Percentiles rank a stretch among this genome's conserved stretches.
Conservation (phyloP, 1,140 invertebrate species). For the Antheraea pernyi region DNA sequence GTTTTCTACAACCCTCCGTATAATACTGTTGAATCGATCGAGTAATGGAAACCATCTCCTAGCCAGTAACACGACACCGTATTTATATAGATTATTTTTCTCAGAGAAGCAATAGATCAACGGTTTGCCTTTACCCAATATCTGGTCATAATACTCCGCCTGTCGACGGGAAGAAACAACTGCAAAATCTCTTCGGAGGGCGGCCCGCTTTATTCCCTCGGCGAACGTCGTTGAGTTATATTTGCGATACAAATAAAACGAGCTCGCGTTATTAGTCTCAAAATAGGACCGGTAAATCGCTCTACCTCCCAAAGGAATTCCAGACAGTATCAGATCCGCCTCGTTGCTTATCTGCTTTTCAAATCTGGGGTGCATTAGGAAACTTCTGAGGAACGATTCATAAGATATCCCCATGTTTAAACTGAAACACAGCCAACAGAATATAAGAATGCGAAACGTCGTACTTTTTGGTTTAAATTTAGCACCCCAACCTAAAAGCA, state of each 20-base stretch:
- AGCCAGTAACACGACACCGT: constrained; percentile 65
- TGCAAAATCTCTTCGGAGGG: constrained; percentile 62
- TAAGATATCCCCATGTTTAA: constrained; percentile 75
- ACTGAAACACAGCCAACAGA: constrained; percentile 73
- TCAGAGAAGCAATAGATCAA: constrained; percentile 71
- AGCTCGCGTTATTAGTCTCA: constrained; percentile 65
- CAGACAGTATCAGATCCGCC: constrained; percentile 62
- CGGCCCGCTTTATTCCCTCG: constrained; percentile 60
- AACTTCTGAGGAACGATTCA: constrained; percentile 75
- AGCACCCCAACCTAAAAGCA: constrained; percentile 73
- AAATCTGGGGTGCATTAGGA: constrained; percentile 74
- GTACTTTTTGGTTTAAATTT: constrained; percentile 63
- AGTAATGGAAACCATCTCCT: constrained; percentile 72
- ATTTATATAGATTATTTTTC: constrained; percentile 71
- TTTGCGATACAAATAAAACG: constrained; percentile 71
- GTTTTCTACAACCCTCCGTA: constrained; percentile 71
- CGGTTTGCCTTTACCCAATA: constrained; percentile 59
- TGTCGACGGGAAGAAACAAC: constrained; percentile 71
- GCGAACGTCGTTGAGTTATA: constrained; percentile 65
- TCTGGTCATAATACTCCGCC: constrained; percentile 65
- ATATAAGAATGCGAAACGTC: constrained; percentile 68
- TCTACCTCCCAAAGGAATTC: constrained; percentile 66
- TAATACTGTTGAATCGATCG: constrained; percentile 67
- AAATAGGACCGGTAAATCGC: constrained; percentile 73
- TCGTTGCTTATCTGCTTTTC: constrained; percentile 72